Evolutionary conservation across 1,140 invertebrate genomes (phyloP), one percentile per base, ranked within the genome.

Genomic region (Batillaria attramentaria): DNA sequence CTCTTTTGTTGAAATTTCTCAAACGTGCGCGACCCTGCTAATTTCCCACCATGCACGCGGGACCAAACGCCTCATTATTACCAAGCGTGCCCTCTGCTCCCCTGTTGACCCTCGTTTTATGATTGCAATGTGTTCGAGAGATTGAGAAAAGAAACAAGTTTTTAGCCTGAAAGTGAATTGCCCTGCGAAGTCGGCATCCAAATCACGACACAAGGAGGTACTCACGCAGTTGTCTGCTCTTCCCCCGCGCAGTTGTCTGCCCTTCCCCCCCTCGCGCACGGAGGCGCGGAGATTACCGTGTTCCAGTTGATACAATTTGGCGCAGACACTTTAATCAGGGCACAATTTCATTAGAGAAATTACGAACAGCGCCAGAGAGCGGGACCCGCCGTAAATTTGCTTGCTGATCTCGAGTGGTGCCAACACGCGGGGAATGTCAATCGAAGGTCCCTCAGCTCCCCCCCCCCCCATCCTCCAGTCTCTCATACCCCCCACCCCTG

Each of bases 281-380:
- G n/a, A n/a, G n/a, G n/a, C n/a, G n/a, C n/a, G n/a, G n/a, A n/a
- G n/a, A n/a, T n/a, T n/a, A n/a, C n/a, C n/a, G n/a, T n/a, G n/a
- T n/a, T n/a, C n/a, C n/a, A n/a, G n/a, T n/a, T n/a, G n/a, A n/a
- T 62, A 31, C 24, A 62, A 62, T 62, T 62, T 62, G 57, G n/a
- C 24, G 13, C 57, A 62, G 57, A 62, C 57, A 62, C 57, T 62
- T 62, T 62, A 62, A 62, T 62, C 13, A 31, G n/a, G 57, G n/a
- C n/a, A 62, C 57, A 62, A 62, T 62, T 31, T 62, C 24, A 62
- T 62, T 62, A 62, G 57, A 62, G 13, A 24, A 62, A 62, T 62
- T 31, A 62, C 10, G 57, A 31, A 24, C n/a, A 24, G 57, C 57
- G 57, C 10, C 10, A 31, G 13, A n/a, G 57, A 24, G 10, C 8